Evolutionary conservation across 2,113 vertebrate genomes (phyloP).

Genomic region (Prunella fulvescens): DNA sequence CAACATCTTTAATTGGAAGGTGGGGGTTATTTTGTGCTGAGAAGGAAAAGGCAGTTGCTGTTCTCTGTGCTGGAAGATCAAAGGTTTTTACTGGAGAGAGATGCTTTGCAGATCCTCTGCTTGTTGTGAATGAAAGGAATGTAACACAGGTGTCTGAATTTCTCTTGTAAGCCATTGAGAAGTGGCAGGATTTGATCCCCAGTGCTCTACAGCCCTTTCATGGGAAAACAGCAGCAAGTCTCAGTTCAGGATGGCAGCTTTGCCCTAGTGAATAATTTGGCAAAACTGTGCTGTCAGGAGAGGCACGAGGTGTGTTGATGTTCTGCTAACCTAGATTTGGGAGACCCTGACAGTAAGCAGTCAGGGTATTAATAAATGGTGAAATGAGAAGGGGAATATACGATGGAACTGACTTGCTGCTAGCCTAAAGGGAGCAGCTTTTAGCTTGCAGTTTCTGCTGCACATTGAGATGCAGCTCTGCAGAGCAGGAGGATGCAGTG

Average conservation of each 20-base stretch:
- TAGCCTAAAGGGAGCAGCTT: neutral
- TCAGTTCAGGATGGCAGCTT: neutral
- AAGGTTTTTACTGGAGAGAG: neutral
- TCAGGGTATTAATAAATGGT: neutral
- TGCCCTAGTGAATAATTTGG: neutral
- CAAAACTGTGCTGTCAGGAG: neutral
- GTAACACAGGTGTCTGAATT: neutral
- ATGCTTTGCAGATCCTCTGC: neutral
- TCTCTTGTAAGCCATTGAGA: neutral
- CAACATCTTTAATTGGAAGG: neutral
- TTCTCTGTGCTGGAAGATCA: neutral
- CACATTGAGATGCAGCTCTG: neutral
- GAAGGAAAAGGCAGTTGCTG: neutral
- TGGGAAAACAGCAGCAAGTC: neutral
- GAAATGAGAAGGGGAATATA: neutral
- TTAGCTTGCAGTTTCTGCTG: neutral
- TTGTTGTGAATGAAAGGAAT: neutral
- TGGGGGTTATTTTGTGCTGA: neutral
- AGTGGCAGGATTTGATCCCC: neutral
- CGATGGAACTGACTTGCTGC: neutral
- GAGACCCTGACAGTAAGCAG: neutral
- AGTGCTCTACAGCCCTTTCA: neutral
- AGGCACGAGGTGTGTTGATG: neutral
- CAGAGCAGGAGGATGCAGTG: fast-evolving
- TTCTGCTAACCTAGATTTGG: neutral